Conservation (phyloP, 2,113 vertebrate species). For the Python bivittatus region DNA sequence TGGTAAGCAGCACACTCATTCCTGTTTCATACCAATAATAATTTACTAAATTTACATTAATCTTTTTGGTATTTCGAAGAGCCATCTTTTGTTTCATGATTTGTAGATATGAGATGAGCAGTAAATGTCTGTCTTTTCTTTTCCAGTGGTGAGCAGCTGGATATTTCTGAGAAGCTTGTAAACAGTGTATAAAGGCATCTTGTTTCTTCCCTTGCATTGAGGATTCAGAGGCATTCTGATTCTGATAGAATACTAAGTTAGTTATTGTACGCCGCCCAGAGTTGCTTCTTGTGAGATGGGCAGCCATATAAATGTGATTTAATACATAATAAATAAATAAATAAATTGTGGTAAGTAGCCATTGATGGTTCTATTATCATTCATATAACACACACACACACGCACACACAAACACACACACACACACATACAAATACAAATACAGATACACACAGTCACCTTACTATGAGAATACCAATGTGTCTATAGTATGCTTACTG, state of each 20-base stretch:
- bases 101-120: not conserved
- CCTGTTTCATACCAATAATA: not conserved
- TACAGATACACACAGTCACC: no score
- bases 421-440: no score
- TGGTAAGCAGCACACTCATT: constrained; percentile 24
- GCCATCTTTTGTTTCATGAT: not conserved
- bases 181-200: not conserved
- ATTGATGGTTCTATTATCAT: not conserved
- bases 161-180: not conserved
- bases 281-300: no score
- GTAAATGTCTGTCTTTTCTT: not conserved
- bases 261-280: no score
- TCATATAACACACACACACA: no score
- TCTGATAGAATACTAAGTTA: not conserved
- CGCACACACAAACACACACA: no score
- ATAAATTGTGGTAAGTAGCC: not conserved
- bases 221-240: not conserved
- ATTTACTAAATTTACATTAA: not conserved
- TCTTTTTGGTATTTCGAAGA: not conserved
- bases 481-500: constrained; percentile 56
- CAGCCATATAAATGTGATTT: no score
- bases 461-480: no score
- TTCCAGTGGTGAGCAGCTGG: not conserved
- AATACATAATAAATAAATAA: no score
- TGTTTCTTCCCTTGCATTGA: not conserved